phyloP scores from a whole-genome alignment of 2,888 invertebrate species.

The Cataglyphis rosenhaueri region DNA sequence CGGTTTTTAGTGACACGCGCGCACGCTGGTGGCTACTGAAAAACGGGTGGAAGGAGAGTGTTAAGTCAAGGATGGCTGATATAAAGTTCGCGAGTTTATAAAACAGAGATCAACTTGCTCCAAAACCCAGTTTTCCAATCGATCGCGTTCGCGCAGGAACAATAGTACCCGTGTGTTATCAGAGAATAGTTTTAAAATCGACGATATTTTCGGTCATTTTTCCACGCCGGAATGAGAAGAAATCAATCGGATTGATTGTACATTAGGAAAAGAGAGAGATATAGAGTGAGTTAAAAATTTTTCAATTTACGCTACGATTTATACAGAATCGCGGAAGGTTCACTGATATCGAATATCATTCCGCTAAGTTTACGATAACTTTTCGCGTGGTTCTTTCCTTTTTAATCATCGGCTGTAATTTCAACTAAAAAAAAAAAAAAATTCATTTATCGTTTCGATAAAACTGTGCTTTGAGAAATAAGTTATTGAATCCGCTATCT shows the following conservation, averaged over 20 bases:
- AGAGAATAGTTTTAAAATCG: neutral
- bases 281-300: conserved; percentile 14
- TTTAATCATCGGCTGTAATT: conserved; percentile 29
- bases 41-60: conserved; percentile 65
- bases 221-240: neutral
- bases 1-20: conserved; percentile 16
- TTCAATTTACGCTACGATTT: conserved; percentile 13
- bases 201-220: neutral
- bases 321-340: neutral
- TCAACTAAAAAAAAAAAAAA: neutral
- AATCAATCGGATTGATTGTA: neutral
- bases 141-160: conserved; percentile 39
- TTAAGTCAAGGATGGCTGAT: conserved; percentile 73
- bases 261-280: neutral
- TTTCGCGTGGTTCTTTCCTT: neutral
- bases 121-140: conserved; percentile 67
- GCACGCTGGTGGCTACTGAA: conserved; percentile 38
- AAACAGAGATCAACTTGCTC: conserved; percentile 65
- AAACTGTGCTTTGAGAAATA: neutral
- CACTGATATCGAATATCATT: neutral
- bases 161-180: neutral
- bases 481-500: conserved; percentile 34
- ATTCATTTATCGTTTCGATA: conserved; percentile 27
- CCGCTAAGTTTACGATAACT: conserved; percentile 3
- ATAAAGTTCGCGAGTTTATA: conserved; percentile 68